phyloP scores from a whole-genome alignment of 2,797 vertebrate genomes.

The Rousettus madagascariensis region DNA sequence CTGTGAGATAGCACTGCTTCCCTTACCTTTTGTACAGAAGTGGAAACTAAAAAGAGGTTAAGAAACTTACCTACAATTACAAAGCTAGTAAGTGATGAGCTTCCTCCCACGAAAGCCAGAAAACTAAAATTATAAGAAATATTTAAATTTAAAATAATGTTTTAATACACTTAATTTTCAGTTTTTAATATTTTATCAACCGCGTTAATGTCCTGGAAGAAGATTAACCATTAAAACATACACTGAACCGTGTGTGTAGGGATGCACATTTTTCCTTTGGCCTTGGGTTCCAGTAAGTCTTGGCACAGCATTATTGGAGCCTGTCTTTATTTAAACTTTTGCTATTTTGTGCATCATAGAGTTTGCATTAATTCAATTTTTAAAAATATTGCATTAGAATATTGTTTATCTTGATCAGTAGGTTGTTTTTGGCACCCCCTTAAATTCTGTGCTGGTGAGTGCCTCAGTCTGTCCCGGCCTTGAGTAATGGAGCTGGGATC shows the following conservation, averaged over 20 bases:
- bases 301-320: neutral
- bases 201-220: neutral
- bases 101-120: neutral
- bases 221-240: neutral
- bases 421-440: neutral
- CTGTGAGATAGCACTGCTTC: neutral
- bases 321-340: neutral
- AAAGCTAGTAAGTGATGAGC: neutral
- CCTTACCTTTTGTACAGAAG: neutral
- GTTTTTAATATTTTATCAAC: constrained; percentile 7
- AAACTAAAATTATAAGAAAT: constrained; percentile 25
- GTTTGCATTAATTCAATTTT: constrained; percentile 3
- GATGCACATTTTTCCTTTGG: neutral
- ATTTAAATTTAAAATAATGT: neutral
- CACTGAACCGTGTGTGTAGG: neutral
- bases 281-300: neutral
- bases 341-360: neutral
- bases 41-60: neutral
- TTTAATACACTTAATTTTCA: neutral
- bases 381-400: neutral
- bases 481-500: neutral
- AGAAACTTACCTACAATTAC: neutral
- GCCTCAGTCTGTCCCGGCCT: neutral
- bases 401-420: constrained; percentile 2
- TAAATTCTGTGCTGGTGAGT: neutral